Conservation (phyloP, 2,113 vertebrate species). For the Agapornis roseicollis region DNA sequence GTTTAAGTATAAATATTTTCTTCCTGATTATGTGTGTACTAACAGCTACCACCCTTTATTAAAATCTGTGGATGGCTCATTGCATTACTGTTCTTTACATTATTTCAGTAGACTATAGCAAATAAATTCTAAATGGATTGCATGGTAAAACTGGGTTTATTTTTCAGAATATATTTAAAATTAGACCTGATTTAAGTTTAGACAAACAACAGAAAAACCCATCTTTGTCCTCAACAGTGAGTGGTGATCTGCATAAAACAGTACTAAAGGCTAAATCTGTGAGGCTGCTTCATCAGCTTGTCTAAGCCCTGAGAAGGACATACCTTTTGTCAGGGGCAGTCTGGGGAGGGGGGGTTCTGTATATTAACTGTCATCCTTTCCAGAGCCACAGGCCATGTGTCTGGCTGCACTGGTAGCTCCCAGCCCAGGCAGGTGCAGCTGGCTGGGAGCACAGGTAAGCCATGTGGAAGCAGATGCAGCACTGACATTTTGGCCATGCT, state of each 20-base stretch:
- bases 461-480: neutral
- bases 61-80: constrained; percentile 23
- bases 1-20: neutral
- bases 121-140: neutral
- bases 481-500: neutral
- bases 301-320: neutral
- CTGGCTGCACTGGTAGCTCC: neutral
- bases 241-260: neutral
- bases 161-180: neutral
- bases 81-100: neutral
- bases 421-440: neutral
- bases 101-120: neutral
- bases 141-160: neutral
- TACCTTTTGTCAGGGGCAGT: neutral
- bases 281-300: neutral
- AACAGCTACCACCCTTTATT: constrained; percentile 12
- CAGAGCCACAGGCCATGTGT: accelerated
- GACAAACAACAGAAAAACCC: neutral
- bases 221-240: neutral
- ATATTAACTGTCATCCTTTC: neutral
- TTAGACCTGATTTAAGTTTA: neutral
- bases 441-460: neutral
- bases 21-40: neutral
- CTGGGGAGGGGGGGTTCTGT: neutral
- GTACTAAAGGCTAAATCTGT: accelerated